These are phyloP conservation scores for Cheilosia soror DNA, from an alignment of 2,888 invertebrate species.

Conservation along the genomic window DNA sequence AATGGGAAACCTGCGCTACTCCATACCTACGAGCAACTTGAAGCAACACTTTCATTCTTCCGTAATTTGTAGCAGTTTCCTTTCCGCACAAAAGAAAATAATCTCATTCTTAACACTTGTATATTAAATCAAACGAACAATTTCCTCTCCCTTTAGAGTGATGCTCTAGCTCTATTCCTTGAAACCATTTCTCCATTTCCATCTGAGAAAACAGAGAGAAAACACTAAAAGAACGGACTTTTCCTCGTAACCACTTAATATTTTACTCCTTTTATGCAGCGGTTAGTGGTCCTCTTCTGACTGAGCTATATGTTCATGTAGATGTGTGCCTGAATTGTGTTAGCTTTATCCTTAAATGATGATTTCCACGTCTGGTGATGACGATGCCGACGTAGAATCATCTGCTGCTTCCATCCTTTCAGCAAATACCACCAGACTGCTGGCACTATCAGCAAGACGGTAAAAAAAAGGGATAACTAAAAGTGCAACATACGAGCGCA, in stretches of 20 bases:
- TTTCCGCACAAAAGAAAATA: constrained; percentile 18
- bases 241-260: constrained; percentile 72
- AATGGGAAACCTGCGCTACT: constrained; percentile 27
- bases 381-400: constrained; percentile 43
- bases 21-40: neutral
- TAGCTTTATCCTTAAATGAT: constrained; percentile 68
- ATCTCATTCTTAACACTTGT: constrained; percentile 54
- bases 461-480: constrained; percentile 34
- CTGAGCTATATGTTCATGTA: constrained; percentile 10
- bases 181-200: constrained; percentile 21
- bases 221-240: constrained; percentile 47
- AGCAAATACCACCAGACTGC: constrained; percentile 13
- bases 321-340: constrained; percentile 48
- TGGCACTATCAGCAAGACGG: neutral
- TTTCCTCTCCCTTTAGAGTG: constrained; percentile 22
- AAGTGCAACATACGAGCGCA: constrained; percentile 63
- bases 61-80: constrained; percentile 47
- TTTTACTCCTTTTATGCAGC: constrained; percentile 70
- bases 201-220: constrained; percentile 14
- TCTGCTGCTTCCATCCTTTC: constrained; percentile 29
- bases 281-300: constrained; percentile 60
- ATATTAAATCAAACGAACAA: constrained; percentile 64
- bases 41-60: constrained; percentile 27
- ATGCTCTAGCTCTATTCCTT: constrained; percentile 21
- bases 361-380: constrained; percentile 63